Evolutionary conservation across 2,113 vertebrate species (phyloP).

Genomic region (Rhea americana): DNA sequence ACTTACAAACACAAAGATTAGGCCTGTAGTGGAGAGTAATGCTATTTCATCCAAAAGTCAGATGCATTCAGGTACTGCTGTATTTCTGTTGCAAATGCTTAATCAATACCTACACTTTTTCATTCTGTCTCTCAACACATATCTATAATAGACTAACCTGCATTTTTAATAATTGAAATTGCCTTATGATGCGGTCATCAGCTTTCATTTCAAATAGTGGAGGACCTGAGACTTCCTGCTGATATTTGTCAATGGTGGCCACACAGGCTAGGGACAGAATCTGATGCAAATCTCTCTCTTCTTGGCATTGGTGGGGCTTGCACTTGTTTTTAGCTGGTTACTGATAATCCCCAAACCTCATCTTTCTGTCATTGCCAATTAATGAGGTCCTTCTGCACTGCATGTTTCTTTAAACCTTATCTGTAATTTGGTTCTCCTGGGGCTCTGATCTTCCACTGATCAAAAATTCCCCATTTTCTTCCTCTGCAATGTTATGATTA

Average conservation of each 20-base stretch:
- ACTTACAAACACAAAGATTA: background rate
- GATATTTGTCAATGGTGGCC: background rate
- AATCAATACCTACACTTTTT: background rate
- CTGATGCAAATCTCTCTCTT: background rate
- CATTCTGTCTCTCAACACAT: background rate
- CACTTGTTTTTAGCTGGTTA: background rate
- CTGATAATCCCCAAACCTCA: background rate
- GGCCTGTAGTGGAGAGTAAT: background rate
- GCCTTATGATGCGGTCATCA: background rate
- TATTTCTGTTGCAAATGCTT: background rate
- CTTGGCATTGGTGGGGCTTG: background rate
- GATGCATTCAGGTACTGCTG: background rate
- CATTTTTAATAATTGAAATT: background rate
- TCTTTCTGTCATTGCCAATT: background rate
- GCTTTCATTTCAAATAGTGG: background rate
- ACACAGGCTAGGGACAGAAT: background rate
- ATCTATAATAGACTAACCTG: background rate
- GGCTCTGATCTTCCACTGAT: background rate
- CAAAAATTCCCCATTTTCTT: conserved; percentile 13
- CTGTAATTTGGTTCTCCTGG: background rate
- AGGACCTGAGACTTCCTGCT: background rate
- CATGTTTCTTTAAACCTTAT: background rate
- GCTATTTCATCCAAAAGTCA: background rate
- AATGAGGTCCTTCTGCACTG: background rate
- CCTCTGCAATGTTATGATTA: conserved; percentile 6